Conservation (phyloP, 2,797 vertebrate genomes). For the Dryobates pubescens region DNA sequence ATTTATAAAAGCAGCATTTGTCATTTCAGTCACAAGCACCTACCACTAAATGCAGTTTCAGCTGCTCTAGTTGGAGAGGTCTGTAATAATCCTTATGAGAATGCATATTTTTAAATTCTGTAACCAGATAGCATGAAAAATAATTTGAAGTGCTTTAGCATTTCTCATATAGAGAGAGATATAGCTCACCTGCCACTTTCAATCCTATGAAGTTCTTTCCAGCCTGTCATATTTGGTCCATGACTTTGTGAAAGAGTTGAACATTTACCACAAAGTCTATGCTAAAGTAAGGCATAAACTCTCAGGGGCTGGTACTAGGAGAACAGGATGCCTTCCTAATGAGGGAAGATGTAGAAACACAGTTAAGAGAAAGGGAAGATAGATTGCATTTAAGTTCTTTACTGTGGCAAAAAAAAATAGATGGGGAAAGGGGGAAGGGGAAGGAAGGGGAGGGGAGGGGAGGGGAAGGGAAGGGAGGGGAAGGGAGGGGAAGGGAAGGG, state of each 20-base stretch:
- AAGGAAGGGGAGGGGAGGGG: background rate
- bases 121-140: background rate
- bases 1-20: background rate
- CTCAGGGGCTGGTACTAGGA: background rate
- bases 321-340: background rate
- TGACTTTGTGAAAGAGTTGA: background rate
- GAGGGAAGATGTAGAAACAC: background rate
- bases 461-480: too few relatives aligned
- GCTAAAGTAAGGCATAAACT: background rate
- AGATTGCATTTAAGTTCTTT: background rate
- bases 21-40: conserved; percentile 9
- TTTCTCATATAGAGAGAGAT: background rate
- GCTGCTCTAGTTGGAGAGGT: background rate
- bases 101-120: background rate
- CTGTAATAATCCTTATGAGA: background rate
- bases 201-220: background rate
- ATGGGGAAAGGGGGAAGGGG: background rate
- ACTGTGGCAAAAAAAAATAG: background rate
- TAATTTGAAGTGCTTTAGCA: background rate
- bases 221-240: background rate
- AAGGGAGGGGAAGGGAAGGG: too few relatives aligned
- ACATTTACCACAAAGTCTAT: background rate
- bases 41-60: background rate
- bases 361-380: background rate
- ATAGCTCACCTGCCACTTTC: background rate